Base-by-base conservation (phyloP, 2,888 invertebrate species). In the Bimastos eiseni region DNA sequence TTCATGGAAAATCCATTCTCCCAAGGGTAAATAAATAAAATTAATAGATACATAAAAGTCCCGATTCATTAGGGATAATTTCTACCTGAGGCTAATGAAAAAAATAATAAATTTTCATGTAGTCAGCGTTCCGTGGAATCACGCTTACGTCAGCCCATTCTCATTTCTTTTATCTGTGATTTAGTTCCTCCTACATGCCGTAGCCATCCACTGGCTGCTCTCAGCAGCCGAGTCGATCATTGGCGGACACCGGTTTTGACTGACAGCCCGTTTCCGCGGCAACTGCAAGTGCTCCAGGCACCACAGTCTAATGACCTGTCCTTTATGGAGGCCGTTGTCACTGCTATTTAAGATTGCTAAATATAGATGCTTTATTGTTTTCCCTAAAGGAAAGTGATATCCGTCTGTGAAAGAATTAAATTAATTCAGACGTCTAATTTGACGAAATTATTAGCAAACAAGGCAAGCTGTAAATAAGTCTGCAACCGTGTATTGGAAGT, bases 121-220 rank as follows among this genome's bases (percentile, higher is more conserved):
- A 70, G 70, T 70, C 70, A 70, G 70, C 70, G 70, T 70, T 70
- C 70, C 70, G 70, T 70, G 70, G 70, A 70, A 70, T 70, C n/a
- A 70, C 70, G 70, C 70, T 70, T 70, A 70, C 70, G 70, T 70
- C 70, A 70, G 70, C 70, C 11, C 70, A 70, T 70, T n/a, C 70
- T 70, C 70, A 70, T 30, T 70, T 70, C 70, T 70, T 41, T 70
- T 70, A 70, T 70, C n/a, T 70, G 30, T 8, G 30, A n/a, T 70
- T 70, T 70, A 70, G 70, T 70, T n/a, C 70, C 70, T 70, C 70
- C 70, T n/a, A 70, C 70, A n/a, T 70, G 30, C n/a, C 70, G 30
- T n/a, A 13, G 30, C 70, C 70, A 70, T 70, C 70, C 70, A n/a
- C 70, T 70, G n/a, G 70, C 70, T 70, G 70, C n/a, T 70, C 1